These are phyloP conservation scores for Naso thynnoides DNA, from an alignment of 2,797 vertebrate species.

Conservation along the genomic window DNA sequence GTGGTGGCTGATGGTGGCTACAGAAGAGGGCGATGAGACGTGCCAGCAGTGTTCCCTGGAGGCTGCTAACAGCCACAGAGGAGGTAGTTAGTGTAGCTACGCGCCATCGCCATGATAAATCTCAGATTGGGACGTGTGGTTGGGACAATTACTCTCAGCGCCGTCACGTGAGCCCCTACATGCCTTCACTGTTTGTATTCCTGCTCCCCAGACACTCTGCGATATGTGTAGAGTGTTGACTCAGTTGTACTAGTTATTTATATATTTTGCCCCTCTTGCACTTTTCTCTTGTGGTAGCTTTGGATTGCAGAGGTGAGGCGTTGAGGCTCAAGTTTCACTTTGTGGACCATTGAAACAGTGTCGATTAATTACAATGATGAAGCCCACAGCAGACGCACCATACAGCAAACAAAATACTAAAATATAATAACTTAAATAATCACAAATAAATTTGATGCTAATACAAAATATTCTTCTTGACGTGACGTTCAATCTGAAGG, in stretches of 20 bases:
- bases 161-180: constrained; percentile 48
- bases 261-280: constrained; percentile 71
- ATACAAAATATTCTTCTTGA: too few relatives aligned
- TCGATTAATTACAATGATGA: constrained; percentile 12
- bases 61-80: constrained; percentile 38
- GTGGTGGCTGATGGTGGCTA: constrained; percentile 39
- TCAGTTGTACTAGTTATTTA: constrained; percentile 75
- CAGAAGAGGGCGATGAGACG: constrained; percentile 36
- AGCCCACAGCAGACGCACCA: too few relatives aligned
- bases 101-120: constrained; percentile 66
- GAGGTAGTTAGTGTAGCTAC: constrained; percentile 54
- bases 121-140: constrained; percentile 48
- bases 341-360: constrained; percentile 44
- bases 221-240: constrained; percentile 63
- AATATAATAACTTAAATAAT: too few relatives aligned
- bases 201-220: constrained; percentile 45
- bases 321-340: constrained; percentile 60
- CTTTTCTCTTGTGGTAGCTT: constrained; percentile 49
- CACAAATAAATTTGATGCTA: too few relatives aligned
- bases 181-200: constrained; percentile 53
- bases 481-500: too few relatives aligned
- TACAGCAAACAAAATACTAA: too few relatives aligned
- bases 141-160: constrained; percentile 64
- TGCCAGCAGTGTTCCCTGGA: constrained; percentile 32
- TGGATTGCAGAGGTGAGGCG: constrained; percentile 36